Conservation (phyloP, 2,797 vertebrate genomes). For the Parambassis ranga region DNA sequence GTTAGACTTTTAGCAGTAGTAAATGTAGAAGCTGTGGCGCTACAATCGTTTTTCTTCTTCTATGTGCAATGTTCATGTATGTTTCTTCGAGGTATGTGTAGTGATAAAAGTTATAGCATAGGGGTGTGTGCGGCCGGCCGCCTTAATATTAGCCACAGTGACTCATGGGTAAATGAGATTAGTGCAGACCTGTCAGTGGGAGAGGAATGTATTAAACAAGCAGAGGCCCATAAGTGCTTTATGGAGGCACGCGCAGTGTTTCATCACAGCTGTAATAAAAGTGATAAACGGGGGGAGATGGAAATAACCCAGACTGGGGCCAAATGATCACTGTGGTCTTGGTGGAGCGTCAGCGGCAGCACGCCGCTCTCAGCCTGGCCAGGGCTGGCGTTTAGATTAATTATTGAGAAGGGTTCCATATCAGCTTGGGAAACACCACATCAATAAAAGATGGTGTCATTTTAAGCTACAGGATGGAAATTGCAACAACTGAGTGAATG, state of each 20-base stretch:
- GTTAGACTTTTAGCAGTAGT: background rate
- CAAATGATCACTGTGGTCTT: constrained; percentile 58
- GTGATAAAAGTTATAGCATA: background rate
- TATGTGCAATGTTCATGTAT: constrained; percentile 1
- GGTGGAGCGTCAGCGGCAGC: constrained; percentile 34
- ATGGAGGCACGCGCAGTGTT: constrained; percentile 46
- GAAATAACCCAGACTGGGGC: constrained; percentile 64
- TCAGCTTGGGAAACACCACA: constrained; percentile 76
- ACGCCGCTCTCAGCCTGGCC: constrained; percentile 19
- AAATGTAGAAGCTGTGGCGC: background rate
- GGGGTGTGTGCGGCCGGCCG: background rate
- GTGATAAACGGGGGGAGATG: constrained; percentile 63
- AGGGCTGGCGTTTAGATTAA: constrained; percentile 64
- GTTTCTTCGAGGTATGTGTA: background rate
- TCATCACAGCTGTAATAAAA: constrained; percentile 73
- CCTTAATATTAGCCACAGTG: constrained; percentile 50
- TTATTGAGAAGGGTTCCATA: constrained; percentile 79
- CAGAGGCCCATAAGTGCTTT: constrained; percentile 57
- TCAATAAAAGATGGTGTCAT: constrained; percentile 78
- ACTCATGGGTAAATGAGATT: constrained; percentile 64
- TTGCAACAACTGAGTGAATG: constrained; percentile 48
- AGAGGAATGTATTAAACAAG: constrained; percentile 67
- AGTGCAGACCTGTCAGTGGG: constrained; percentile 49
- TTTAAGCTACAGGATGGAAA: constrained; percentile 64
- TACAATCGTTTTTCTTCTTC: background rate